Evolutionary conservation across 2,113 vertebrate species (phyloP).

Genomic region (Ceratotherium simum): DNA sequence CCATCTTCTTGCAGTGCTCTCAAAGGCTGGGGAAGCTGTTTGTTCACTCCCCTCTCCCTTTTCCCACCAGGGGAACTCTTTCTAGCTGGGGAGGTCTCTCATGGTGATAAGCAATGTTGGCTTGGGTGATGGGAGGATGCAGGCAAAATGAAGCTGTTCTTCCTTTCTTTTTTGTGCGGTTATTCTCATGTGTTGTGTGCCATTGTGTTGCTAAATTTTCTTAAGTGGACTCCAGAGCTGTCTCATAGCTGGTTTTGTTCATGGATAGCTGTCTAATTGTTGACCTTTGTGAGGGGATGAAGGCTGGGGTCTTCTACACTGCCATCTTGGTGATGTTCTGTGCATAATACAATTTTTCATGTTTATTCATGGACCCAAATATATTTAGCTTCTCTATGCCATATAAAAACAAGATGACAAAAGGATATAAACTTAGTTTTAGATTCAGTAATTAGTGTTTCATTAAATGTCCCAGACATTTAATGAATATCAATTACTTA

Average conservation of each 20-base stretch:
- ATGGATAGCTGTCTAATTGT: background rate
- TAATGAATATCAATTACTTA: background rate
- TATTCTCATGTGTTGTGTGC: background rate
- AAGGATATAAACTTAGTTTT: background rate
- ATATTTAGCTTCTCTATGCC: background rate
- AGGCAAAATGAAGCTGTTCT: background rate
- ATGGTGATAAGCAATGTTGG: background rate
- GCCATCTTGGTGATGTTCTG: background rate
- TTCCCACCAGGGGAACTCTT: background rate
- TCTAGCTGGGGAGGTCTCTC: background rate
- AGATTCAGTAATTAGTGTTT: background rate
- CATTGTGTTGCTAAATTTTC: background rate
- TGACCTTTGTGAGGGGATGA: background rate
- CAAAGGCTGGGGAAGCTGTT: background rate
- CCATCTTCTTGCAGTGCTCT: background rate
- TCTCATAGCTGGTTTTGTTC: background rate
- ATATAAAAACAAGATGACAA: background rate
- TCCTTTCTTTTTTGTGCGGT: background rate
- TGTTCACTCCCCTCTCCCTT: background rate
- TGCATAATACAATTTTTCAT: background rate
- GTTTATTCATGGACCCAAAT: background rate
- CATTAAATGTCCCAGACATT: background rate
- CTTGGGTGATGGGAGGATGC: background rate
- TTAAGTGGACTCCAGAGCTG: background rate
- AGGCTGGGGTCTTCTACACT: background rate